phyloP scores from a whole-genome alignment of 2,797 vertebrate genomes.

The Acanthurus tractus region DNA sequence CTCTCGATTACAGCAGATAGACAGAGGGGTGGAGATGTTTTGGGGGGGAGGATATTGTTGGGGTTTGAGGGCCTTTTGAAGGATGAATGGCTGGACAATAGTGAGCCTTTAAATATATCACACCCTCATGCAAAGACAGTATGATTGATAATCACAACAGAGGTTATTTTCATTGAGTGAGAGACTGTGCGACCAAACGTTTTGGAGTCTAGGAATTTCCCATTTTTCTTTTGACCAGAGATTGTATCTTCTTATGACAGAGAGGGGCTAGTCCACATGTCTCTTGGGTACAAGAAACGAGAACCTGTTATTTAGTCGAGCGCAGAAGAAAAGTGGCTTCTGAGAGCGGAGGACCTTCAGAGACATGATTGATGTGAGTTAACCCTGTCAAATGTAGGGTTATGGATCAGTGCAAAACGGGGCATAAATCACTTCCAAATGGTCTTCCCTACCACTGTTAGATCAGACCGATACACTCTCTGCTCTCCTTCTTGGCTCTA shows the following conservation, averaged over 20 bases:
- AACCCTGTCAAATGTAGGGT: constrained; percentile 69
- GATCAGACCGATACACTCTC: constrained; percentile 46
- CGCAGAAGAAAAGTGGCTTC: constrained; percentile 41
- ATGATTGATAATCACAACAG: constrained; percentile 35
- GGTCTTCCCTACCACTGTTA: constrained; percentile 48
- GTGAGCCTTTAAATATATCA: constrained; percentile 21
- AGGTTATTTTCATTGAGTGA: constrained; percentile 29
- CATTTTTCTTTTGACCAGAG: constrained; percentile 44
- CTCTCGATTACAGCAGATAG: constrained; percentile 59
- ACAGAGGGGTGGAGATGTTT: constrained; percentile 51
- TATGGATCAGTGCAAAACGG: constrained; percentile 68
- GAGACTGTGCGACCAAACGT: constrained; percentile 25
- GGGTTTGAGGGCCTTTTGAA: constrained; percentile 50
- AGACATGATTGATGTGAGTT: constrained; percentile 72
- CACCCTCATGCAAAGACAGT: constrained; percentile 18
- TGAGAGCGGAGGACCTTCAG: constrained; percentile 49
- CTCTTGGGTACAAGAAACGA: constrained; percentile 53
- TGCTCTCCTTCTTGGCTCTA: constrained; percentile 7
- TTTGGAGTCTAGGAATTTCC: constrained; percentile 32
- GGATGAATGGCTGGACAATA: constrained; percentile 32
- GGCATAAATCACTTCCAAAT: constrained; percentile 73
- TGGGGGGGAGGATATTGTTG: constrained; percentile 18
- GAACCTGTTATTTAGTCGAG: constrained; percentile 62
- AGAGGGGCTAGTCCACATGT: constrained; percentile 37
- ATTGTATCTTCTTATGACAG: constrained; percentile 58